Conservation (phyloP, 2,888 invertebrate genomes). For the Oligia strigilis region DNA sequence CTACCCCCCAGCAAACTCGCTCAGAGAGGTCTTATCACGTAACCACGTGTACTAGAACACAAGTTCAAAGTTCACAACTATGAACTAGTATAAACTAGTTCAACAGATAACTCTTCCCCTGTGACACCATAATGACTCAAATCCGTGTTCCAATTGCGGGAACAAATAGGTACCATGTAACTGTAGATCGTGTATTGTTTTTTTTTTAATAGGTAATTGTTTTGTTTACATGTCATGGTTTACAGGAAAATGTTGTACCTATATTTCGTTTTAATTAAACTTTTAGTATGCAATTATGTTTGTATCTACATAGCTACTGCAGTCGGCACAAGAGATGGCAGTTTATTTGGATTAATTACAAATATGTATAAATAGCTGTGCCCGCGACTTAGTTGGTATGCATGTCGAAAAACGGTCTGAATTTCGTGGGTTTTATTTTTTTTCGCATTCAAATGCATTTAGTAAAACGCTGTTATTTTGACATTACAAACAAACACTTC, state of each 20-base stretch:
- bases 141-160: constrained; percentile 23
- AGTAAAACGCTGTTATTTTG: no score
- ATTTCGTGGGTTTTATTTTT: no score
- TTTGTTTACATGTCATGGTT: constrained; percentile 1
- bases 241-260: not conserved
- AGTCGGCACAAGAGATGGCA: not conserved
- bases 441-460: no score
- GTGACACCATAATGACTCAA: constrained; percentile 41
- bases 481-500: no score
- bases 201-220: constrained; percentile 18
- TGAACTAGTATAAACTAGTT: constrained; percentile 41
- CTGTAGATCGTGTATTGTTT: not conserved
- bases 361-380: no score
- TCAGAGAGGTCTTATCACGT: constrained; percentile 28
- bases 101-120: constrained; percentile 42
- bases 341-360: not conserved
- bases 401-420: no score
- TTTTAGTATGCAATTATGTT: not conserved
- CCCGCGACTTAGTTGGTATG: no score
- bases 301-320: not conserved
- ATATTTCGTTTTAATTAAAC: not conserved
- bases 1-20: constrained; percentile 2
- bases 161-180: constrained; percentile 1
- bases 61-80: constrained; percentile 53
- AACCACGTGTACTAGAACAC: not conserved